These are phyloP conservation scores for Coregonus ussuriensis DNA, from an alignment of 2,797 vertebrate species.

Conservation along the genomic window DNA sequence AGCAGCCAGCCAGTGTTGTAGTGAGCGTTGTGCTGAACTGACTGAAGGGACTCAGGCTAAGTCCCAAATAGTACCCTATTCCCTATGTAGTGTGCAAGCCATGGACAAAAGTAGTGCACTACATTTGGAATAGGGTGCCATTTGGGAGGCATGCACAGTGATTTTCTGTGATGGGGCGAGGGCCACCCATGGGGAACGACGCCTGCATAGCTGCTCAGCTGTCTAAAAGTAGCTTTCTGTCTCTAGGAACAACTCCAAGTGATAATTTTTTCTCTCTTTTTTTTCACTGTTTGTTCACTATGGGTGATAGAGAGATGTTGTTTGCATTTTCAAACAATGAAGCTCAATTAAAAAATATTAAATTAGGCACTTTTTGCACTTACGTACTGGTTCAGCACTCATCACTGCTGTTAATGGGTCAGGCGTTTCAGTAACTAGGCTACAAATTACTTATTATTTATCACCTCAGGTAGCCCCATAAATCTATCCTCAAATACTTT, in stretches of 20 bases:
- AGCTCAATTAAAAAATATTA: background rate
- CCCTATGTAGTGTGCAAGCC: too few species aligned
- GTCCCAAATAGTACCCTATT: too few species aligned
- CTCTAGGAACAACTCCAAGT: conserved; percentile 22
- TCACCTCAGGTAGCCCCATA: too few species aligned
- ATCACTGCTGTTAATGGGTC: background rate
- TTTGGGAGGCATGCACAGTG: conserved; percentile 40
- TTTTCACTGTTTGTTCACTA: conserved; percentile 11
- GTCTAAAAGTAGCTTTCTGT: conserved; percentile 22
- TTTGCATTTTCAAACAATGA: background rate
- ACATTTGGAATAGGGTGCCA: too few species aligned
- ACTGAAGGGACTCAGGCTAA: conserved; percentile 25
- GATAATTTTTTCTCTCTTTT: background rate
- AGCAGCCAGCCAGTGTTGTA: conserved; percentile 35
- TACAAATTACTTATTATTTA: too few species aligned
- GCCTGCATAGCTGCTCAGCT: conserved; percentile 33
- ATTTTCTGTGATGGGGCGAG: conserved; percentile 63
- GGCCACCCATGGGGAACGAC: conserved; percentile 36
- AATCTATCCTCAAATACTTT: background rate
- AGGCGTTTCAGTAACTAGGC: too few species aligned
- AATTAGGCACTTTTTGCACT: background rate
- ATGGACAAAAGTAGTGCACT: too few species aligned
- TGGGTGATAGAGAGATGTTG: background rate
- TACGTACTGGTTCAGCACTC: background rate
- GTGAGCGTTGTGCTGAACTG: too few species aligned